Conservation (phyloP, 2,888 invertebrate genomes). For the Drosophila buzzatii region DNA sequence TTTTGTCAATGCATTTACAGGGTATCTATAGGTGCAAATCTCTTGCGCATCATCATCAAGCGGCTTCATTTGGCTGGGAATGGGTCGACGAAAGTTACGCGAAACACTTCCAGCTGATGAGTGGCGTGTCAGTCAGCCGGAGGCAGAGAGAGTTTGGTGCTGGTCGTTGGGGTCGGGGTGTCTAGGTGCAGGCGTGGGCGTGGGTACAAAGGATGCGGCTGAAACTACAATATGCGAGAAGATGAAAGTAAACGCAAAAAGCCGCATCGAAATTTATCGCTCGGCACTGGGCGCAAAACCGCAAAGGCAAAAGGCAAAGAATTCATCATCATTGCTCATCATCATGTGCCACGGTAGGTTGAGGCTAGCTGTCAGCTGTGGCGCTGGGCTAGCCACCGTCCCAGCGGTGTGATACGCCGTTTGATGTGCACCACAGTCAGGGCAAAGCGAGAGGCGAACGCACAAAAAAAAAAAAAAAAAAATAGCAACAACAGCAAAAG, state of each 20-base stretch:
- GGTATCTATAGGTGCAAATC: conserved; percentile 5
- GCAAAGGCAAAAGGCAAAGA: conserved; percentile 71
- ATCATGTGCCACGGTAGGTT: conserved; percentile 46
- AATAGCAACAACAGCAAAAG: too few relatives aligned
- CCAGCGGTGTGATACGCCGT: conserved; percentile 67
- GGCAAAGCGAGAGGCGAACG: not conserved
- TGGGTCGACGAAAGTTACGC: conserved; percentile 63
- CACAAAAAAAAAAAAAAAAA: too few relatives aligned
- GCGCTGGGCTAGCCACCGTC: conserved; percentile 21
- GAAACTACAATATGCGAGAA: conserved; percentile 46
- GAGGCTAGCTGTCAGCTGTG: conserved; percentile 56
- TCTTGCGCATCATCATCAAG: too few relatives aligned
- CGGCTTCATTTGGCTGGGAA: not conserved
- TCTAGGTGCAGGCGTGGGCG: not conserved
- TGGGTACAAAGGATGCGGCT: conserved; percentile 28
- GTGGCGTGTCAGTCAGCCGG: conserved; percentile 45
- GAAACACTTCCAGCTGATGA: conserved; percentile 77
- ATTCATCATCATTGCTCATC: conserved; percentile 74
- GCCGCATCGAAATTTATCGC: conserved; percentile 54
- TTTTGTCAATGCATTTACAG: conserved; percentile 2
- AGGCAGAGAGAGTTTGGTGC: not conserved
- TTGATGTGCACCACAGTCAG: conserved; percentile 60
- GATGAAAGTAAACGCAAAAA: conserved; percentile 76
- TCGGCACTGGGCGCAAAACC: conserved; percentile 37
- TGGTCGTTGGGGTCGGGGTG: not conserved